Base-by-base conservation (phyloP, 2,797 vertebrate genomes). In the Anableps anableps region DNA sequence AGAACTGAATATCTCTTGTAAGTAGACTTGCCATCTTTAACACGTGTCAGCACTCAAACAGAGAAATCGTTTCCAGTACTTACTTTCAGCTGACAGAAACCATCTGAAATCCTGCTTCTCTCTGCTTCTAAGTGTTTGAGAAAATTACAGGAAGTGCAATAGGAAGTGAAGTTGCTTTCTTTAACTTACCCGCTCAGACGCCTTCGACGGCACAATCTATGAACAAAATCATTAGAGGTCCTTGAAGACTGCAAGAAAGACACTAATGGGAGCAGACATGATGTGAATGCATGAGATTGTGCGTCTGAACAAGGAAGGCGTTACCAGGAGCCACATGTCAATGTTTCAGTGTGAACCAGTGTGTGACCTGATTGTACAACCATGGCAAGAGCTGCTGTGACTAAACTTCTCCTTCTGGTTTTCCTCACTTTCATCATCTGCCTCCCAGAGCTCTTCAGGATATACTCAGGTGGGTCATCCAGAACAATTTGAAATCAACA, bases 391-490 rank as follows among this genome's bases (percentile, higher is more conserved):
- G 87, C 92, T 48, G 89, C 88, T 6, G 74, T 96, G 76, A 85
- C 92, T 80, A 98, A 97, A 95, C 95, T 98, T 83, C 51, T 94
- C 79, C 77, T 96, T 53, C 94, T 96, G 82, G 81, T 97, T 88
- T 91, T 97, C 87, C 89, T 95, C 1, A 70, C 90, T 75, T 95
- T 97, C 83, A 96, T 98, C 93, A 88, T 99, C 85, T 97, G 96
- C 86, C 96, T 99, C 74, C 97, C 97, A 50, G 97, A 99, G 58
- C 96, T 97, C 93, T 98, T 98, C 93, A 94, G 92, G 83, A 85
- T 94, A 85, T 75, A 94, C 72, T 93, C 93, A 96, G 96, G 96
- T 97, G 88, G 94, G 96, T 95, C 71, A 80, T 66, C 13, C 14
- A 21, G 26, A 72, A 34, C 74, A 6, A 38, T 41, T 82, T 43